Conservation (phyloP, 2,888 invertebrate genomes). For the Pachliopta kotzebuea region DNA sequence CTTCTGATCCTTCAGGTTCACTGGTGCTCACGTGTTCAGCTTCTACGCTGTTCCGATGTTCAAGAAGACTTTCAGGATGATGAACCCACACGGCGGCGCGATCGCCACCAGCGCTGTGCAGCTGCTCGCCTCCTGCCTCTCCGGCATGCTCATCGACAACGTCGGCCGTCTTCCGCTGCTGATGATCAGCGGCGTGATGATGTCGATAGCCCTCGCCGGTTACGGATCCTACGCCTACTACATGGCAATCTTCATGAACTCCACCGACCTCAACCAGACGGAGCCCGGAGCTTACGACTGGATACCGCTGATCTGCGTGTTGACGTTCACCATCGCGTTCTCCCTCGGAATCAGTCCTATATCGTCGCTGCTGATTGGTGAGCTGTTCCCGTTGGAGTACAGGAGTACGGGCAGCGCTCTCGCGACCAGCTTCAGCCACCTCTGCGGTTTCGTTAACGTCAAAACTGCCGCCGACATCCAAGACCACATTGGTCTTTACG, state of each 20-base stretch:
- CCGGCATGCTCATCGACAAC: constrained; percentile 91
- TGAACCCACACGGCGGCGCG: constrained; percentile 91
- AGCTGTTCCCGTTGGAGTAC: constrained; percentile 86
- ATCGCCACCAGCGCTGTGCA: constrained; percentile 92
- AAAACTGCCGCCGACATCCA: constrained; percentile 91
- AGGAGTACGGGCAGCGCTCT: constrained; percentile 85
- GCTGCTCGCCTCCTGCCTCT: constrained; percentile 88
- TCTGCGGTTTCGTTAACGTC: constrained; percentile 92
- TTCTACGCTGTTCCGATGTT: constrained; percentile 93
- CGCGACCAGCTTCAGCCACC: constrained; percentile 90
- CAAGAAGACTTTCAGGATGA: constrained; percentile 88
- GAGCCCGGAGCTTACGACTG: constrained; percentile 84
- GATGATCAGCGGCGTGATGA: constrained; percentile 90
- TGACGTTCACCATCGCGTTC: constrained; percentile 91
- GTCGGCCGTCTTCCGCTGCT: constrained; percentile 91
- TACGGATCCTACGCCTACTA: constrained; percentile 93
- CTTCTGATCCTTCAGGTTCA: constrained; percentile 59
- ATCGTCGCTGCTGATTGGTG: constrained; percentile 86
- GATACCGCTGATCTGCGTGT: constrained; percentile 91
- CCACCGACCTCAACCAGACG: constrained; percentile 51
- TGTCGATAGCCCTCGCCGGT: constrained; percentile 90
- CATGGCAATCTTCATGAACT: constrained; percentile 79
- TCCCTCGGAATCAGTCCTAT: constrained; percentile 89
- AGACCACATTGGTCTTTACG: constrained; percentile 86
- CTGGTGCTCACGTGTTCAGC: constrained; percentile 90